Evolutionary conservation across 2,113 vertebrate species (phyloP).

Genomic region (Solea solea): DNA sequence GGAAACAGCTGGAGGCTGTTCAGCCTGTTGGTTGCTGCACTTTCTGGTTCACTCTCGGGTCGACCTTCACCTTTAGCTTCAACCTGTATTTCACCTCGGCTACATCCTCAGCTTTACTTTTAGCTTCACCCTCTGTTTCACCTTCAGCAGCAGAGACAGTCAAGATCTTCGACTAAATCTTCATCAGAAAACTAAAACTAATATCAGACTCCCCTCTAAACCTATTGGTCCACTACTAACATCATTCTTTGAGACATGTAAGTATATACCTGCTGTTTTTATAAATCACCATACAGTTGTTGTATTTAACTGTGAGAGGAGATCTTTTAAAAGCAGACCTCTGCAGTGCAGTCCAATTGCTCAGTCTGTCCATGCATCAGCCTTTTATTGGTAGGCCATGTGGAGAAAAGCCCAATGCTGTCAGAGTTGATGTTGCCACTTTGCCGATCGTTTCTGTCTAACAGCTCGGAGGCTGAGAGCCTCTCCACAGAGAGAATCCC

Average conservation of each 20-base stretch:
- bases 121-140: not conserved
- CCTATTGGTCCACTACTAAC: conserved; percentile 23
- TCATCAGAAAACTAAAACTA: no score
- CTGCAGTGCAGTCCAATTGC: conserved; percentile 66
- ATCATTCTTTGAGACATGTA: not conserved
- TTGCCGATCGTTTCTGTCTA: conserved; percentile 79
- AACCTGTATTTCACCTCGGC: not conserved
- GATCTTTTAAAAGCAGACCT: conserved; percentile 44
- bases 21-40: not conserved
- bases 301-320: conserved; percentile 37
- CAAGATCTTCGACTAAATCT: conserved; percentile 3
- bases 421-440: conserved; percentile 78
- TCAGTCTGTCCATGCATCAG: conserved; percentile 64
- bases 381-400: conserved; percentile 69
- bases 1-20: not conserved
- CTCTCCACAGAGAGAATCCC: conserved; percentile 80
- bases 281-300: conserved; percentile 12
- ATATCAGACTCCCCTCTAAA: no score
- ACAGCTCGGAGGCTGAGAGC: conserved; percentile 75
- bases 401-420: conserved; percentile 73
- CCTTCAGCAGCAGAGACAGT: conserved; percentile 21
- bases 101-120: not conserved
- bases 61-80: not conserved
- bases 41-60: conserved; percentile 10
- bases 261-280: not conserved